Conservation (phyloP, 2,113 vertebrate species). For the Xiphorhynchus elegans region DNA sequence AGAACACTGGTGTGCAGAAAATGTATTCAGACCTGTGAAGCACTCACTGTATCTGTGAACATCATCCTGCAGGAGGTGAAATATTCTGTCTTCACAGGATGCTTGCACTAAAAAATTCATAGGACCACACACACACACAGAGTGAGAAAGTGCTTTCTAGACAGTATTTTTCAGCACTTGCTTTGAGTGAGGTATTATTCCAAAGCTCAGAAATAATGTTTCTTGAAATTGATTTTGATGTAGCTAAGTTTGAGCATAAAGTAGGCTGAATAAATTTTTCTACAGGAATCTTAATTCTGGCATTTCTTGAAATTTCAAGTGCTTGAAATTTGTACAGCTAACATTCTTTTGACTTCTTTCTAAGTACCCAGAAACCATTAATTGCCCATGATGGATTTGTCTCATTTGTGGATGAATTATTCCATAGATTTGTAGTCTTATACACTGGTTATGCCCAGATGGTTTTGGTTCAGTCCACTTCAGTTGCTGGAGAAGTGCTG, state of each 20-base stretch:
- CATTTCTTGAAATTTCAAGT: neutral
- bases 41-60: neutral
- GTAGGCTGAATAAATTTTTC: neutral
- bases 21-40: neutral
- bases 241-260: neutral
- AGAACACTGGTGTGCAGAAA: neutral
- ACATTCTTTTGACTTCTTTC: neutral
- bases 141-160: neutral
- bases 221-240: neutral
- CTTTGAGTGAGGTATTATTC: neutral
- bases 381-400: neutral
- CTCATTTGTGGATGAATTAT: neutral
- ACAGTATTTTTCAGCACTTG: neutral
- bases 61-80: neutral
- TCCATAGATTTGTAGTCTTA: neutral
- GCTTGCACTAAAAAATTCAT: conserved; percentile 1
- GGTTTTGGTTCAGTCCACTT: conserved; percentile 9
- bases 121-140: neutral
- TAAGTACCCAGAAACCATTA: neutral
- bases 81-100: conserved; percentile 2
- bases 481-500: neutral
- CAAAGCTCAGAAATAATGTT: neutral
- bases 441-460: neutral
- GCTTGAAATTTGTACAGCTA: neutral
- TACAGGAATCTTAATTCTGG: neutral